Conservation (phyloP, 2,797 vertebrate genomes). For the Gymnoscopelus braueri region DNA sequence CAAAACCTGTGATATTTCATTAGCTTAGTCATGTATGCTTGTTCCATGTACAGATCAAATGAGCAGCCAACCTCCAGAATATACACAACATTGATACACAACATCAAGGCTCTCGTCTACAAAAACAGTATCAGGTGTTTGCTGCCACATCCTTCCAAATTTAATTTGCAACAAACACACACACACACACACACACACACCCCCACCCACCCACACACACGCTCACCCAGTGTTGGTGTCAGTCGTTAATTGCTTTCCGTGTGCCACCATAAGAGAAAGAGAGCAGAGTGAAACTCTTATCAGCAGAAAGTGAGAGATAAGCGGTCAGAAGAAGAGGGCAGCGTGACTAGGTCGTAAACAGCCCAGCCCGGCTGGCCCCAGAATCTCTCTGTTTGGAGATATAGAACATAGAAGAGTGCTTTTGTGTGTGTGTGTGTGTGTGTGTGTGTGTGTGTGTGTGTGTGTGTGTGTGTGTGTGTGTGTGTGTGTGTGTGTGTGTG, state of each 20-base stretch:
- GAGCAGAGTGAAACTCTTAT: slow-evolving; percentile 42
- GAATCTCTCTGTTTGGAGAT: slow-evolving; percentile 39
- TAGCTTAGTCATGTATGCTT: too few species aligned
- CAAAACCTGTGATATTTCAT: too few species aligned
- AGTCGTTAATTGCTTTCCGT: slow-evolving; percentile 26
- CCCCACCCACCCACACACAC: neutral
- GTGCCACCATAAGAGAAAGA: slow-evolving; percentile 39
- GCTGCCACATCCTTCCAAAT: too few species aligned
- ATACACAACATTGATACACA: too few species aligned
- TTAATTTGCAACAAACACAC: neutral
- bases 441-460: slow-evolving; percentile 21
- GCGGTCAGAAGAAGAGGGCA: slow-evolving; percentile 3
- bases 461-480: slow-evolving; percentile 35
- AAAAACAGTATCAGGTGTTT: too few species aligned
- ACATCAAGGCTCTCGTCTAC: too few species aligned
- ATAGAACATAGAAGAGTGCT: slow-evolving; percentile 25
- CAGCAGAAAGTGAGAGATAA: slow-evolving; percentile 51
- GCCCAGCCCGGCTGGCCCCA: slow-evolving; percentile 30
- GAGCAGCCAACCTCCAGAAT: too few species aligned
- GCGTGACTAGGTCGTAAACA: slow-evolving; percentile 42
- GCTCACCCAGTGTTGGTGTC: slow-evolving; percentile 21
- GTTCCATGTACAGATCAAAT: too few species aligned
- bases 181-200: neutral
- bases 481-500: slow-evolving; percentile 7
- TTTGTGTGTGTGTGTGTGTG: slow-evolving; percentile 23